Conservation (phyloP, 53 echinoderm and acorn worm genomes). For the Crossaster papposus region DNA sequence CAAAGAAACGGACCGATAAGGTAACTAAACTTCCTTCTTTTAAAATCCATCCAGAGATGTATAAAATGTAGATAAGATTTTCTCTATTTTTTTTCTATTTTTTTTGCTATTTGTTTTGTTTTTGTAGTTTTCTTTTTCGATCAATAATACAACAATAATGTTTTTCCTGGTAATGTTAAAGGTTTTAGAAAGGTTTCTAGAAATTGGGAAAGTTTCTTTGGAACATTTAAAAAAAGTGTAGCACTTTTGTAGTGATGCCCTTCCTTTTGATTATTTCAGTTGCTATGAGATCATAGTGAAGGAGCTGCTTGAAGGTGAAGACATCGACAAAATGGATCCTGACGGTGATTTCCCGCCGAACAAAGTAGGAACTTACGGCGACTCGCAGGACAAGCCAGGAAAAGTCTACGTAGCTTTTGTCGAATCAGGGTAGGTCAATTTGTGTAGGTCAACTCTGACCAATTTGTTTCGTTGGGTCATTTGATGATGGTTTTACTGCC, state of each 20-base stretch:
- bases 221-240: too few relatives aligned
- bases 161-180: background rate
- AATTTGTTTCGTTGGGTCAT: too few relatives aligned
- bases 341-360: background rate
- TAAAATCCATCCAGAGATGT: background rate
- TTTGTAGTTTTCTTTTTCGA: too few relatives aligned
- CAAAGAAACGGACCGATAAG: slow-evolving; percentile 6
- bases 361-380: background rate
- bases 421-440: background rate
- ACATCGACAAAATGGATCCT: background rate
- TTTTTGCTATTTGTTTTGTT: too few relatives aligned
- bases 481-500: too few relatives aligned
- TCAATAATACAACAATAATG: background rate
- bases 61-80: too few relatives aligned
- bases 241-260: background rate
- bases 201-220: background rate
- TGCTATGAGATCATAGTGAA: background rate
- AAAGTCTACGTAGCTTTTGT: background rate
- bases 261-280: background rate
- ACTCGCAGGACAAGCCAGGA: background rate
- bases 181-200: background rate
- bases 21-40: background rate
- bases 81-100: background rate
- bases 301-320: background rate
- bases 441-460: too few relatives aligned